Conservation (phyloP, 2,113 vertebrate species). For the Brachirus orientalis region DNA sequence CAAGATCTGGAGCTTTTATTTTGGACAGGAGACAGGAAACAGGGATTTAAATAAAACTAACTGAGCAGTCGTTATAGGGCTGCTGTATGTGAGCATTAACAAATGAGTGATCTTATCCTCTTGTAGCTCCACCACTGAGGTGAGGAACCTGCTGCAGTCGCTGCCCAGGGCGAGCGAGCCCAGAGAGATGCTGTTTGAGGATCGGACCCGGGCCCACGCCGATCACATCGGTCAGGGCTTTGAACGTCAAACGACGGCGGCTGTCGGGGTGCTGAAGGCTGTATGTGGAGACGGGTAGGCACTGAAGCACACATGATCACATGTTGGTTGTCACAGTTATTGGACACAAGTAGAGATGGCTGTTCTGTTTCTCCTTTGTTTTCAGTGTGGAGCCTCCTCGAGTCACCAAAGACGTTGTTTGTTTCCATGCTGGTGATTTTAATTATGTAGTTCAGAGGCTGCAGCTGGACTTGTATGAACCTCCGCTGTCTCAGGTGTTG, state of each 20-base stretch:
- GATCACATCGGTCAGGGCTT: constrained; percentile 99
- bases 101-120: background rate
- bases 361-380: constrained; percentile 4
- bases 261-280: constrained; percentile 95
- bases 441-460: constrained; percentile 93
- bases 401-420: constrained; percentile 99
- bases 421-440: constrained; percentile 97
- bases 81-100: constrained; percentile 13
- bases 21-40: no score
- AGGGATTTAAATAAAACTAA: no score
- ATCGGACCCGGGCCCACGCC: constrained; percentile 94
- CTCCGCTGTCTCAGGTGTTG: constrained; percentile 94
- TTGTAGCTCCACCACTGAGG: constrained; percentile 96
- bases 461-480: constrained; percentile 95
- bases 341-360: background rate
- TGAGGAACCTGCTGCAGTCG: constrained; percentile 98
- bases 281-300: constrained; percentile 89
- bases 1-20: no score
- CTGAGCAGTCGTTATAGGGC: no score
- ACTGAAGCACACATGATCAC: background rate
- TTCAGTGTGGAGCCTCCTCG: constrained; percentile 90
- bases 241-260: constrained; percentile 94
- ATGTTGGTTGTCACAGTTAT: background rate
- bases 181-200: constrained; percentile 97
- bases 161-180: constrained; percentile 97